Evolutionary conservation across 2,113 vertebrate genomes (phyloP), one percentile per base, ranked within the genome.

Genomic region (Tenrec ecaudatus): DNA sequence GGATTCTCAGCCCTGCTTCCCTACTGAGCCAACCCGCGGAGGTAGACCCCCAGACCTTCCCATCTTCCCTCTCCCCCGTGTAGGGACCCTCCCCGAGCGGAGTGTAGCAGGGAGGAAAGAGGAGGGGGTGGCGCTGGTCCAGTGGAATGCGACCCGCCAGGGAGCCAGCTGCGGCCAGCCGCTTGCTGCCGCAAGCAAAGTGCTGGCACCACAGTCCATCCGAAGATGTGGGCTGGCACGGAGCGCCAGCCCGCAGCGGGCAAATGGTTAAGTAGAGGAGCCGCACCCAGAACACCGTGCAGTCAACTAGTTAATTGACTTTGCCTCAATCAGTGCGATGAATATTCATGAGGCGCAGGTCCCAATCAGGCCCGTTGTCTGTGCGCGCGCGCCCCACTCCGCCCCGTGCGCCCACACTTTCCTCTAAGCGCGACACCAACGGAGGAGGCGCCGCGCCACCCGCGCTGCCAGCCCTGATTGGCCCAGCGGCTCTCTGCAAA

Each of bases 401-500:
- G 16, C 69, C 33, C 25, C 22, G 64, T 9, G 71, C 71, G 16
- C 16, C 69, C 98, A 98, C 98, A 16, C 98, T 98, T 98, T 98
- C 98, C 98, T 98, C 98, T 62, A 97, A n/a, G n/a, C 98, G 97
- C 98, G 98, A 98, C 98, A 98, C 98, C 98, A 98, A 98, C 98
- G 16, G 33, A 36, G 71, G 33, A 73, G 33, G 71, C 33, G 12
- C 71, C 71, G 6, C 33, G 20, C 71, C 33, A 36, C 71, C 71
- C 71, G 71, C 69, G 33, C 33, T 7, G 71, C n/a, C 17, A 98
- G 98, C 98, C 95, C 98, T 98, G 98, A 99, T 99, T 99, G 99
- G 99, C 98, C 99, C 99, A 98, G 99, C 98, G 98, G 98, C 99
- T 98, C 98, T 97, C 99, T 99, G 98, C 97, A 98, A 99, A 98